Base-by-base conservation (phyloP, 2,888 invertebrate genomes). In the Xestia sexstrigata region DNA sequence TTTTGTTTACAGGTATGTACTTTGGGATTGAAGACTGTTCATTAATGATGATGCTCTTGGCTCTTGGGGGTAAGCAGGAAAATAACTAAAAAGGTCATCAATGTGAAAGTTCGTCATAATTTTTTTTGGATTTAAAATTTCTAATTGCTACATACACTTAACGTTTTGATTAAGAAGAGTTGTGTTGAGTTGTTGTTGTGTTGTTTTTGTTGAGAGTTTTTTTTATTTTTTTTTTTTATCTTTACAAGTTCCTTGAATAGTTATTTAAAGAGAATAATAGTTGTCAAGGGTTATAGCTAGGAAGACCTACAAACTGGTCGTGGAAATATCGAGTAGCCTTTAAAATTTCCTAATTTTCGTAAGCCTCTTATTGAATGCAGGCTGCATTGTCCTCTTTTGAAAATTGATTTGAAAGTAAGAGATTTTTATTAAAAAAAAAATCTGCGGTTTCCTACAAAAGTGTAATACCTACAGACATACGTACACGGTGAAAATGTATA, bases 1-100 rank as follows among this genome's bases (percentile, higher is more conserved):
- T 79, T 78, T 84, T 85, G 66, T 85, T 89, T 86, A n/a, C 88
- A 89, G 89, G 89, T 89, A 89, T 78, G 89, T 83, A 63, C 52
- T 55, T 52, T 47, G n/a, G 55, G 42, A 23, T 17, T 58, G 62
- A n/a, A 65, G 42, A 39, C 45, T n/a, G 26, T 35, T 11, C 20
- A n/a, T 15, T 23, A 42, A 39, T 1, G 13, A 62, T 42, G 35
- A 17, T 11, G 52, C 3, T 23, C 26, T 42, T 35, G 9, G 26
- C 20, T 26, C 13, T 20, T 15, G 23, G 30, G 42, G 66, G 71
- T 72, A 67, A 67, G 65, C n/a, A 42, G 42, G n/a, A 42, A n/a
- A 39, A 1, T 39, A n/a, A 23, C 23, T 62, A 35, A 23, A 39
- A n/a, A 7, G 9, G 13, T 35, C 13, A 23, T n/a, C 39, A 63